Evolutionary conservation across 2,113 vertebrate species (phyloP).

Genomic region (Planiliza haematocheilus): DNA sequence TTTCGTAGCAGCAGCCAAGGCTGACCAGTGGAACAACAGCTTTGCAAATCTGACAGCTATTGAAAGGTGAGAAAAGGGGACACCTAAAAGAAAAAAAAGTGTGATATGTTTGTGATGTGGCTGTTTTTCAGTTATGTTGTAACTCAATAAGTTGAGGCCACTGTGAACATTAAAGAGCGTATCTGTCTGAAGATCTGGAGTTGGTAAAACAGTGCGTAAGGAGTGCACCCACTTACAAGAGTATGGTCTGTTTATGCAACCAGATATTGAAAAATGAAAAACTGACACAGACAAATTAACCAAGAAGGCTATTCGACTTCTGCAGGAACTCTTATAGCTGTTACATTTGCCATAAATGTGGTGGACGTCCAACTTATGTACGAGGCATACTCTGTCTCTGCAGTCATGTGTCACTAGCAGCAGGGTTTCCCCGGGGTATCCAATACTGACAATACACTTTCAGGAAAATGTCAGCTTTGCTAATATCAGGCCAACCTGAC

Average conservation of each 20-base stretch:
- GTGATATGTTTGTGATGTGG: slow-evolving; percentile 21
- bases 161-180: slow-evolving; percentile 48
- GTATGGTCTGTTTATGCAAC: neutral
- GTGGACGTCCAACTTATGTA: too few species aligned
- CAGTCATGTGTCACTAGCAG: slow-evolving; percentile 12
- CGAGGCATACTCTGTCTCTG: neutral
- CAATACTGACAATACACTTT: neutral
- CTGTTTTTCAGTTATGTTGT: slow-evolving; percentile 26
- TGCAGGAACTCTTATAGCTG: too few species aligned
- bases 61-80: slow-evolving; percentile 11
- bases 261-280: too few species aligned
- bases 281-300: too few species aligned
- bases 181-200: slow-evolving; percentile 32
- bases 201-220: too few species aligned
- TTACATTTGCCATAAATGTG: too few species aligned
- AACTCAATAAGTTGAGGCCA: slow-evolving; percentile 47
- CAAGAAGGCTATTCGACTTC: too few species aligned
- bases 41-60: neutral
- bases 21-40: slow-evolving; percentile 33
- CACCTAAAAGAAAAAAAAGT: neutral
- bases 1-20: slow-evolving; percentile 48
- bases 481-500: slow-evolving; percentile 1
- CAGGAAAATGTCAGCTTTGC: slow-evolving; percentile 14
- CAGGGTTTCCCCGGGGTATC: slow-evolving; percentile 57
- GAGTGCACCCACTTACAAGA: neutral